Conservation (phyloP, 2,113 vertebrate species). For the Toxotes chatareus region DNA sequence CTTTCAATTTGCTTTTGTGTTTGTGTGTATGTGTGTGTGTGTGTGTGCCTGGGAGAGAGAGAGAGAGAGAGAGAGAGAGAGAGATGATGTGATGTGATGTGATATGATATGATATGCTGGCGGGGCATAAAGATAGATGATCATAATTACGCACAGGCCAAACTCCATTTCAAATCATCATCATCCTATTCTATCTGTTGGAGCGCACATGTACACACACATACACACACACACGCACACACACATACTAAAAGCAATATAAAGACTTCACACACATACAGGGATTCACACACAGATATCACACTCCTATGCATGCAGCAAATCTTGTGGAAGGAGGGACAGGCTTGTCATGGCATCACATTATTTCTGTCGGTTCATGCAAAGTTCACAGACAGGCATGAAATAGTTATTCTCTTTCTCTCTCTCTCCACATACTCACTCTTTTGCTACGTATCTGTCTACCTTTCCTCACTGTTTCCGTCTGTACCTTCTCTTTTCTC, state of each 20-base stretch:
- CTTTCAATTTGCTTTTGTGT: slow-evolving; percentile 96
- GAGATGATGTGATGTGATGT: slow-evolving; percentile 52
- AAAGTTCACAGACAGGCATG: slow-evolving; percentile 99
- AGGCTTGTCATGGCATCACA: slow-evolving; percentile 97
- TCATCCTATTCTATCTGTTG: slow-evolving; percentile 78
- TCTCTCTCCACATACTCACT: slow-evolving; percentile 26
- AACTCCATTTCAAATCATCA: slow-evolving; percentile 99
- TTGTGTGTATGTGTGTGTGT: slow-evolving; percentile 47
- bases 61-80: slow-evolving; percentile 43
- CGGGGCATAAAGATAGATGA: slow-evolving; percentile 99
- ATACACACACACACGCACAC: slow-evolving; percentile 64
- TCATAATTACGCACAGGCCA: slow-evolving; percentile 99
- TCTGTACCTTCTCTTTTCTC: not conserved
- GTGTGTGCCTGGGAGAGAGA: slow-evolving; percentile 17
- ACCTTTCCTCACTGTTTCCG: slow-evolving; percentile 43
- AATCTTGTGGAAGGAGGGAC: slow-evolving; percentile 99
- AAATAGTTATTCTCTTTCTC: slow-evolving; percentile 85
- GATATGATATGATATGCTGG: slow-evolving; percentile 92
- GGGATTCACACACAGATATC: slow-evolving; percentile 57
- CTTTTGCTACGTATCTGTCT: slow-evolving; percentile 30
- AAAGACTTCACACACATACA: slow-evolving; percentile 71
- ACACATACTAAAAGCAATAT: slow-evolving; percentile 46
- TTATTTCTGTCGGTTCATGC: slow-evolving; percentile 99
- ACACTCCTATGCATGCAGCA: slow-evolving; percentile 87
- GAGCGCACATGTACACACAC: slow-evolving; percentile 65